These are phyloP conservation scores for Arge pagana DNA, from an alignment of 2,888 invertebrate species.

Conservation along the genomic window DNA sequence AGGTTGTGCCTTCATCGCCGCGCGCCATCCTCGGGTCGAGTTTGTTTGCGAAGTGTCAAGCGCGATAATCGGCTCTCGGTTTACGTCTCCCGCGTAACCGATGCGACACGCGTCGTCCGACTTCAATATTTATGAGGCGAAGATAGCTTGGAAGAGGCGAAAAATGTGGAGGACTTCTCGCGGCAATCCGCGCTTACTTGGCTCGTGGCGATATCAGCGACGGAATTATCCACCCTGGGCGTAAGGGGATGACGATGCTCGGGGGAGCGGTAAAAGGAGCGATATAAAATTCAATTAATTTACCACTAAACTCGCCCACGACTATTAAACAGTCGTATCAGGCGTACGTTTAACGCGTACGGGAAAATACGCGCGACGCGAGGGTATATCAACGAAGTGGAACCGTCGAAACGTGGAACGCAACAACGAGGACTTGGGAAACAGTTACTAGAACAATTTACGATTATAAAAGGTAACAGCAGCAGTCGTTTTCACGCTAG, in stretches of 20 bases:
- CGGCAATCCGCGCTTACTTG: no score
- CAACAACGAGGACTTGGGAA: slow-evolving; percentile 36
- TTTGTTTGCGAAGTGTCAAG: slow-evolving; percentile 19
- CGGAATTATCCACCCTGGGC: no score
- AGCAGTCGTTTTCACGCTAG: slow-evolving; percentile 55
- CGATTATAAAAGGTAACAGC: slow-evolving; percentile 54
- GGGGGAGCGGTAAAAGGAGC: slow-evolving; percentile 11
- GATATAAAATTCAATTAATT: slow-evolving; percentile 18
- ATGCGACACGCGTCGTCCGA: no score
- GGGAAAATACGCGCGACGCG: no score
- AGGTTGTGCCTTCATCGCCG: not conserved
- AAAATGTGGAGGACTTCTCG: no score
- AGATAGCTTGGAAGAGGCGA: no score
- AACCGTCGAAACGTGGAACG: slow-evolving; percentile 36
- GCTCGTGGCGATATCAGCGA: no score
- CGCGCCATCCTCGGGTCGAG: slow-evolving; percentile 8
- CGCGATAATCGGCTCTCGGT: slow-evolving; percentile 17
- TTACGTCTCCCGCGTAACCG: slow-evolving; percentile 10
- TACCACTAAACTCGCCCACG: no score
- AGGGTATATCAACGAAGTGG: slow-evolving; percentile 20
- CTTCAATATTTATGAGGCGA: no score
- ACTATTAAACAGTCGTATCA: no score
- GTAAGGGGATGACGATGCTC: slow-evolving; percentile 2
- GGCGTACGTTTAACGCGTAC: no score
- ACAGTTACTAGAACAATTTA: slow-evolving; percentile 53